These are phyloP conservation scores for Mastomys coucha DNA, from an alignment of 2,113 vertebrate genomes.

Conservation along the genomic window DNA sequence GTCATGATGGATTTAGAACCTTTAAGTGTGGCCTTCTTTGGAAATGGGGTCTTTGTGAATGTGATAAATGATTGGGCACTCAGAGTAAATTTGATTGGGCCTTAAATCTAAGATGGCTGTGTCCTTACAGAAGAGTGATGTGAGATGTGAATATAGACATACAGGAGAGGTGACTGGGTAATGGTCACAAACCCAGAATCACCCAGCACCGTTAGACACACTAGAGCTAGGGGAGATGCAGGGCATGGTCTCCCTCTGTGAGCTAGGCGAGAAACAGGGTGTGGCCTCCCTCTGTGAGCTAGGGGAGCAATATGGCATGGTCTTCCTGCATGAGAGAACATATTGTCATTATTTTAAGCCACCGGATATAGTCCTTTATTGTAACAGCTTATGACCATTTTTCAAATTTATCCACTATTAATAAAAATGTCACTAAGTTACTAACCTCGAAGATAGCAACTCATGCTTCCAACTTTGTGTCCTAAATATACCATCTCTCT, in stretches of 20 bases:
- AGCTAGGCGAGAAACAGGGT: not conserved
- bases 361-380: not conserved
- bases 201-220: not conserved
- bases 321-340: not conserved
- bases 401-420: not conserved
- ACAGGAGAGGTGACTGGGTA: not conserved
- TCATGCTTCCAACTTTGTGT: not conserved
- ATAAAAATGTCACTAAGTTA: not conserved
- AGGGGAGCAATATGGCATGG: too few relatives aligned
- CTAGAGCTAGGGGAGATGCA: not conserved
- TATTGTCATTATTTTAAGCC: not conserved
- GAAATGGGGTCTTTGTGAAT: not conserved
- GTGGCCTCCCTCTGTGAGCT: not conserved
- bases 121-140: not conserved
- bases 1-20: not conserved
- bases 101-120: not conserved
- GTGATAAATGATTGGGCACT: not conserved
- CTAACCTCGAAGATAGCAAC: not conserved
- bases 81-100: not conserved
- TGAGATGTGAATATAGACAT: not conserved
- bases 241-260: not conserved
- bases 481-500: not conserved
- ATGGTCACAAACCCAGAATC: not conserved
- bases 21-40: not conserved
- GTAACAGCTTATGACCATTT: not conserved